Evolutionary conservation across 2,888 invertebrate genomes (phyloP).

Genomic region (Drosophila sordidapex): DNA sequence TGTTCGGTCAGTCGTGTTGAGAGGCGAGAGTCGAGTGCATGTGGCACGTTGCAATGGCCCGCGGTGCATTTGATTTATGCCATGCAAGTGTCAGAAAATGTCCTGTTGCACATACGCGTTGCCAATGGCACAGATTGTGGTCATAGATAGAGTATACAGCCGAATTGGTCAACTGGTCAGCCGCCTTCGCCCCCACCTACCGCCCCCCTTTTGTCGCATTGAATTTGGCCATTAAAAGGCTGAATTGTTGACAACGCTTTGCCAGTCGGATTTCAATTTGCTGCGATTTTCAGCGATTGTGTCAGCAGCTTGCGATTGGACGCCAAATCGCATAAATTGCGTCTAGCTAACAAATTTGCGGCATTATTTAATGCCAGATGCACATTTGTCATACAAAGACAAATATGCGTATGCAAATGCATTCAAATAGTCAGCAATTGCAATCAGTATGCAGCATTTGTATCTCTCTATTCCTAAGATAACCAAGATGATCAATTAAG

Average conservation of each 20-base stretch:
- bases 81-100: slow-evolving; percentile 77
- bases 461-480: neutral
- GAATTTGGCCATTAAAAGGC: slow-evolving; percentile 57
- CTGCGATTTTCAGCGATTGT: slow-evolving; percentile 68
- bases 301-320: slow-evolving; percentile 54
- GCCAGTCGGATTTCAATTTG: slow-evolving; percentile 58
- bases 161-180: slow-evolving; percentile 21
- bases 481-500: slow-evolving; percentile 25
- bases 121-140: slow-evolving; percentile 61
- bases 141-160: slow-evolving; percentile 51
- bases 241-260: slow-evolving; percentile 61
- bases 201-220: slow-evolving; percentile 24
- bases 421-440: slow-evolving; percentile 10
- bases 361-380: slow-evolving; percentile 70
- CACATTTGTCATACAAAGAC: slow-evolving; percentile 44
- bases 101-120: slow-evolving; percentile 72
- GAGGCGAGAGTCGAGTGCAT: slow-evolving; percentile 24
- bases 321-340: slow-evolving; percentile 63
- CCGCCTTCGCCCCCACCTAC: neutral
- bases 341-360: slow-evolving; percentile 64
- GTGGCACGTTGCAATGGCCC: slow-evolving; percentile 49
- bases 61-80: slow-evolving; percentile 77
- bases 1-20: slow-evolving; percentile 12
- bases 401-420: slow-evolving; percentile 33
- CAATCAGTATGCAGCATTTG: neutral